Evolutionary conservation across 2,113 vertebrate genomes (phyloP), one percentile per base, ranked within the genome.

Genomic region (Callospermophilus lateralis): DNA sequence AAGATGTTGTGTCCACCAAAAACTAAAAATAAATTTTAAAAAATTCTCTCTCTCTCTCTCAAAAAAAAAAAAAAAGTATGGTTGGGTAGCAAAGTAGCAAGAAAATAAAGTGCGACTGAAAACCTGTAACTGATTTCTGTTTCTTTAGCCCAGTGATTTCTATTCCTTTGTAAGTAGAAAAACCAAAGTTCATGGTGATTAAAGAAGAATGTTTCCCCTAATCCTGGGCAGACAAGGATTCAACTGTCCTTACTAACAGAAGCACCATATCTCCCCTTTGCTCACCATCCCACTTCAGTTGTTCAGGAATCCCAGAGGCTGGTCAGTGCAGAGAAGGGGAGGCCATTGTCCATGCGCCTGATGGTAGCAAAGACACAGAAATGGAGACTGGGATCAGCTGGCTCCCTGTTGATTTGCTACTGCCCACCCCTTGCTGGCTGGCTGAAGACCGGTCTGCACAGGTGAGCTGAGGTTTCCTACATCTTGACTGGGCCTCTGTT

Each of bases 101-200:
- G 30, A 89, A 76, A 84, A 72, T 42, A 61, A 78, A 78, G 84
- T 63, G 72, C 74, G 6, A 67, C 15, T 84, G 37, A 53, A 94
- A 90, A 20, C 7, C 8, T 61, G 79, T 78, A 26, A 39, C n/a
- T 63, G 22, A 63, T 65, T 65, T 70, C 48, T 90, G 37, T 84
- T 78, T 70, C 83, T 88, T 93, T 51, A n/a, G 76, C 74, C 42
- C 24, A 84, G 8, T 34, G 39, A 84, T 87, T 48, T 73, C 32
- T 30, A 74, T 63, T 79, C 78, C 22, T 96, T 94, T 68, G 11
- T 74, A 73, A 89, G 80, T 30, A 39, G 51, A 85, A 84, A 22
- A 76, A 53, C 37, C n/a, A 30, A 61, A n/a, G n/a, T 65, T 39
- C 24, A 30, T 34, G 24, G 16, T 84, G 42, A 78, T 13, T 10